Conservation (phyloP, 92 coral and sea anemone genomes). For the Pocillopora meandrina region DNA sequence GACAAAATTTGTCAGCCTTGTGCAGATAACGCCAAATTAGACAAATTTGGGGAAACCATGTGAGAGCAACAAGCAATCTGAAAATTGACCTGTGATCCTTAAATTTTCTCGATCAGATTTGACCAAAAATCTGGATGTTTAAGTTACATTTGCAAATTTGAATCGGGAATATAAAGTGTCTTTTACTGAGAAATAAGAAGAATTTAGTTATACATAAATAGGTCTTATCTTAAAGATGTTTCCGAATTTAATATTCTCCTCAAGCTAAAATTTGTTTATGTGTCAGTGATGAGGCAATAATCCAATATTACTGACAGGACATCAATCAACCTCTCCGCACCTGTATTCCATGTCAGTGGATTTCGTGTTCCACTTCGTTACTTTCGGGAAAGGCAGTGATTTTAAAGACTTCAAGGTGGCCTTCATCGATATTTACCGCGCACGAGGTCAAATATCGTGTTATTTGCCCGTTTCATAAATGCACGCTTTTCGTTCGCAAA, state of each 20-base stretch:
- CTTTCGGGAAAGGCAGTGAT: background rate
- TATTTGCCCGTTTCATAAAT: no score
- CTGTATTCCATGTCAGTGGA: background rate
- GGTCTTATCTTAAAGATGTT: background rate
- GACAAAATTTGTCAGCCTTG: background rate
- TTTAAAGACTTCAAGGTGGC: background rate
- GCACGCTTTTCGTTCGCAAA: no score
- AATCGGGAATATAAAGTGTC: background rate
- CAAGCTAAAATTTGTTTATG: background rate
- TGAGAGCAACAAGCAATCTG: background rate
- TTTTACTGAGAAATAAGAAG: background rate
- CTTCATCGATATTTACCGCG: background rate
- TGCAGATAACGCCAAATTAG: background rate
- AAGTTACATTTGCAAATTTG: background rate
- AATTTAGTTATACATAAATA: no score
- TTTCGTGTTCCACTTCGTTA: background rate
- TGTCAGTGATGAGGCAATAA: background rate
- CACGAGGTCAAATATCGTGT: background rate
- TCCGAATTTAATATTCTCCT: background rate
- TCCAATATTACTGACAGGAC: background rate
- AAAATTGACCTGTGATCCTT: background rate
- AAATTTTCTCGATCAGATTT: background rate
- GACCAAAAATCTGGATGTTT: background rate
- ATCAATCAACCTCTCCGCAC: background rate
- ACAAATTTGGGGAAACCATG: background rate